Evolutionary conservation across 92 coral and sea anemone species (phyloP).

Genomic region (Blastomussa wellsi): DNA sequence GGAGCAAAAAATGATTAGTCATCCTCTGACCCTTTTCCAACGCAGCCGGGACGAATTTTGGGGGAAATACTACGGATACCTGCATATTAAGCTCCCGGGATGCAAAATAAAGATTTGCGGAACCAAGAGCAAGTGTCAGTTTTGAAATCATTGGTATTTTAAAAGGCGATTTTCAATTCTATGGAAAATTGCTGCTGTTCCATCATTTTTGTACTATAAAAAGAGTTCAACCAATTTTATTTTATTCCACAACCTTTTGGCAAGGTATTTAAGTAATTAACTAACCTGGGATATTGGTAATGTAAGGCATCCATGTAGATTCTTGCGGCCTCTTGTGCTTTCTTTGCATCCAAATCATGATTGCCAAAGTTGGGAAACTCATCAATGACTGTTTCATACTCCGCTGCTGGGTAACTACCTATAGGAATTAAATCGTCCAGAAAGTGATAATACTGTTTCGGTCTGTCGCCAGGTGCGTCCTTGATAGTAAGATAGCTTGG

Average conservation of each 20-base stretch:
- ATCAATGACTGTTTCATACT: neutral
- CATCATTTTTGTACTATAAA: too few relatives aligned
- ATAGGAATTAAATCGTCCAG: conserved; percentile 10
- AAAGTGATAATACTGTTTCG: neutral
- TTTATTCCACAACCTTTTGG: too few relatives aligned
- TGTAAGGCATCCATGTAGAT: conserved; percentile 12
- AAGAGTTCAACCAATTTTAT: too few relatives aligned
- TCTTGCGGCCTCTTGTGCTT: conserved; percentile 19
- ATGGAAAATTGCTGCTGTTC: too few relatives aligned
- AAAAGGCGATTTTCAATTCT: neutral
- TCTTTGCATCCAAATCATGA: neutral
- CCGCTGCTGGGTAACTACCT: conserved; percentile 16
- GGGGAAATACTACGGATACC: too few relatives aligned
- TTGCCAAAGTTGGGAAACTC: neutral
- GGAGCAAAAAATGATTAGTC: too few relatives aligned
- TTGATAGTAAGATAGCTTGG: conserved; percentile 4
- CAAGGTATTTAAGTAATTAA: neutral
- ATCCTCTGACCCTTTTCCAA: too few relatives aligned
- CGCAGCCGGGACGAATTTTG: too few relatives aligned
- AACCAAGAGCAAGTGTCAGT: neutral
- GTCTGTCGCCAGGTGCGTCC: neutral
- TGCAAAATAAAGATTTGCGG: too few relatives aligned
- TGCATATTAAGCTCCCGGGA: too few relatives aligned
- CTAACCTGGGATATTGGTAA: conserved; percentile 13
- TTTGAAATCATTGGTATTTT: neutral